phyloP scores from a whole-genome alignment of 2,888 invertebrate species.

The Hermodice carunculata region DNA sequence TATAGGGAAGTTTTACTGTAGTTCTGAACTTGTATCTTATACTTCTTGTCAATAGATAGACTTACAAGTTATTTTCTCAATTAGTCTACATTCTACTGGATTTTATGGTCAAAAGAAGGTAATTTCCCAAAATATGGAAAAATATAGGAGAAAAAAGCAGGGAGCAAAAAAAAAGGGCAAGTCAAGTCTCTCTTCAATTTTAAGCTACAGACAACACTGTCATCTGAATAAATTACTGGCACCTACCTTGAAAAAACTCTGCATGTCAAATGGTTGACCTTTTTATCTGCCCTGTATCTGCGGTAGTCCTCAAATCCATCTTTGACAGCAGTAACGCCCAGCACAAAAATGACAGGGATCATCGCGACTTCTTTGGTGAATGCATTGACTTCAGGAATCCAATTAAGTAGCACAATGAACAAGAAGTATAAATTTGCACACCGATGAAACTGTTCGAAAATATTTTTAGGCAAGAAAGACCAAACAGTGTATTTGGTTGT shows the following conservation, averaged over 20 bases:
- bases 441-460: conserved; percentile 97
- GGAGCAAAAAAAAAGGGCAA: too few relatives aligned
- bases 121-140: too few relatives aligned
- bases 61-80: too few relatives aligned
- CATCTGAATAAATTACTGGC: too few relatives aligned
- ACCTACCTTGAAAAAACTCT: conserved; percentile 91
- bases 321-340: conserved; percentile 93
- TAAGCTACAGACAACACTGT: too few relatives aligned
- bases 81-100: too few relatives aligned
- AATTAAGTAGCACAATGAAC: conserved; percentile 94
- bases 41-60: too few relatives aligned
- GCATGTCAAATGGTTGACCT: conserved; percentile 94
- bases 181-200: too few relatives aligned
- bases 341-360: conserved; percentile 94
- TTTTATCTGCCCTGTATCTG: conserved; percentile 88
- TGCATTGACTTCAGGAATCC: conserved; percentile 88
- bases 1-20: too few relatives aligned
- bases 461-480: conserved; percentile 95
- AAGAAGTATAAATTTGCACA: conserved; percentile 98
- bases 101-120: too few relatives aligned
- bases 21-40: too few relatives aligned
- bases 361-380: conserved; percentile 97
- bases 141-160: too few relatives aligned
- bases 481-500: conserved; percentile 85
- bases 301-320: conserved; percentile 95